Percentiles rank a stretch among this genome's conserved stretches.
Conservation (phyloP, 2,888 invertebrate species). For the Torymus auratus region DNA sequence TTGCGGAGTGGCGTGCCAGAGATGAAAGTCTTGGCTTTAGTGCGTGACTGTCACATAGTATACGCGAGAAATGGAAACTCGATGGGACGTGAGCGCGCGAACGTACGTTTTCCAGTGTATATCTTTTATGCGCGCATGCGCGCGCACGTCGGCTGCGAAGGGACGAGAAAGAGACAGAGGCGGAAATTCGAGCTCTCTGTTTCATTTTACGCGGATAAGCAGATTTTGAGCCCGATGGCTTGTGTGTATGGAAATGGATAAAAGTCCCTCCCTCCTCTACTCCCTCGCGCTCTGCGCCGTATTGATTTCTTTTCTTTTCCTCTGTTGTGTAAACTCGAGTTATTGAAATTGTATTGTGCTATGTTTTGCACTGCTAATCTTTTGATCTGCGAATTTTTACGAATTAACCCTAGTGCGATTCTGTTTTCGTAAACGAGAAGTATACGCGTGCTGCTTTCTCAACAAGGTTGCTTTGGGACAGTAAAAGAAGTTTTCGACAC, state of each 20-base stretch:
- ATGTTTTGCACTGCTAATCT: no score
- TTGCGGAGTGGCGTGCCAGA: not conserved
- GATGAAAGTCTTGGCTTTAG: slow-evolving; percentile 36
- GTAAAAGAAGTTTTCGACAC: no score
- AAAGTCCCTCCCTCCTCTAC: no score
- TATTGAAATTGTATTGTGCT: not conserved
- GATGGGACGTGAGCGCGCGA: not conserved
- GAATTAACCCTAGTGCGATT: no score
- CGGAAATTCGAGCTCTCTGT: not conserved
- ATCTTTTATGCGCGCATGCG: slow-evolving; percentile 4
- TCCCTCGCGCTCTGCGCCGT: no score
- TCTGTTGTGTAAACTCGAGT: not conserved
- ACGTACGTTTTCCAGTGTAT: not conserved
- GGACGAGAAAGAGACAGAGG: not conserved
- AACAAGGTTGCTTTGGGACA: no score
- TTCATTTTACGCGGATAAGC: slow-evolving; percentile 16
- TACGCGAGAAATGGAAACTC: slow-evolving; percentile 40
- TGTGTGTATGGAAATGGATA: not conserved
- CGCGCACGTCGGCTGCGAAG: not conserved
- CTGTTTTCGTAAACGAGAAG: no score
- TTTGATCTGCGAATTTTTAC: no score
- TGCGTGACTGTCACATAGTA: not conserved
- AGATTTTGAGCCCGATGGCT: slow-evolving; percentile 33
- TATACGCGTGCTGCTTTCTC: no score
- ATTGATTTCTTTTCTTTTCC: not conserved